Percentiles rank a stretch among this genome's conserved stretches.
phyloP scores from a whole-genome alignment of 2,888 invertebrate species.

The Spicauda simplicius region DNA sequence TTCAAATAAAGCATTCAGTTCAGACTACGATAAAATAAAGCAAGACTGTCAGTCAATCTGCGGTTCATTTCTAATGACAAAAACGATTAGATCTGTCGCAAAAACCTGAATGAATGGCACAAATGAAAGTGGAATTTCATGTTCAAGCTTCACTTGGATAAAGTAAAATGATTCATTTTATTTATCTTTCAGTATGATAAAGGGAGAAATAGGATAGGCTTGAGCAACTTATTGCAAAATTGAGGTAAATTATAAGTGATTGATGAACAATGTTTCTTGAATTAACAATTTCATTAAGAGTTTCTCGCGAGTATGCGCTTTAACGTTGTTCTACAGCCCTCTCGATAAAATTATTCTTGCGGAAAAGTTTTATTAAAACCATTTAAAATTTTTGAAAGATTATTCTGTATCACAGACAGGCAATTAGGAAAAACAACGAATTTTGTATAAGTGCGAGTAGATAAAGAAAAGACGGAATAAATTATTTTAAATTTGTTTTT shows the following conservation, averaged over 20 bases:
- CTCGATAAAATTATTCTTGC: too few relatives aligned
- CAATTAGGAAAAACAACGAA: too few relatives aligned
- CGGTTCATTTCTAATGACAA: slow-evolving; percentile 20
- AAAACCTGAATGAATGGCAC: slow-evolving; percentile 15
- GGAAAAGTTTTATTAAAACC: too few relatives aligned
- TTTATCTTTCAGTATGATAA: background rate
- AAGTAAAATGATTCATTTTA: background rate
- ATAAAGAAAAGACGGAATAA: too few relatives aligned
- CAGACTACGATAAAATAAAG: background rate
- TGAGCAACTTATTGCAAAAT: too few relatives aligned
- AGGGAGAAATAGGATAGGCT: background rate
- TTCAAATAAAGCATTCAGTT: background rate
- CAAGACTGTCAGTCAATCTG: slow-evolving; percentile 9
- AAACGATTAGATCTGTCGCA: slow-evolving; percentile 20
- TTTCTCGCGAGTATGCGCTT: background rate
- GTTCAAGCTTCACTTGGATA: background rate
- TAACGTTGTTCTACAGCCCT: background rate
- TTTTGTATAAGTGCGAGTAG: too few relatives aligned
- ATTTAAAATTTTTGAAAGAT: too few relatives aligned
- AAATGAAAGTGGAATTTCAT: slow-evolving; percentile 19
- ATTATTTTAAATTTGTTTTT: too few relatives aligned
- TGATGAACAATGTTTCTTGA: background rate
- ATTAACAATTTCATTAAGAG: background rate
- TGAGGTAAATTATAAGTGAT: background rate
- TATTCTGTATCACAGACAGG: too few relatives aligned